phyloP scores from a whole-genome alignment of 2,113 vertebrate genomes.

The Dinomys branickii region DNA sequence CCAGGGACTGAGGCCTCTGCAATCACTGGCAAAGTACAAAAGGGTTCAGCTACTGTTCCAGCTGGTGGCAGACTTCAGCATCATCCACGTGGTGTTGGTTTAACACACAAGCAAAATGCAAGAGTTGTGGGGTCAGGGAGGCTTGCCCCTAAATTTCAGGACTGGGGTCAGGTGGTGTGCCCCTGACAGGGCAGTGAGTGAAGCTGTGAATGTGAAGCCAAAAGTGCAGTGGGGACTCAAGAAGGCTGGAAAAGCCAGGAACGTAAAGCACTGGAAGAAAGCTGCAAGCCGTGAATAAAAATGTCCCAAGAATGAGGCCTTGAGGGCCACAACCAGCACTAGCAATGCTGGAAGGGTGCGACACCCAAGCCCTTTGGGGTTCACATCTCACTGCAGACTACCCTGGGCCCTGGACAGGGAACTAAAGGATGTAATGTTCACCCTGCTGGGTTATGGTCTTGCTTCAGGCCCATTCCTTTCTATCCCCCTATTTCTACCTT shows the following conservation, averaged over 20 bases:
- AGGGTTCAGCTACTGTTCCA: neutral
- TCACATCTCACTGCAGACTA: neutral
- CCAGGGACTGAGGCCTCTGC: neutral
- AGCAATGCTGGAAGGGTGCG: neutral
- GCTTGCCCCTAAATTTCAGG: neutral
- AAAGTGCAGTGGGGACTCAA: neutral
- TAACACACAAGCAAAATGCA: neutral
- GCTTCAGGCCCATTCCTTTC: neutral
- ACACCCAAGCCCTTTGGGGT: neutral
- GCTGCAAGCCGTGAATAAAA: neutral
- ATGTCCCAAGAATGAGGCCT: neutral
- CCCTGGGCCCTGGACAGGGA: neutral
- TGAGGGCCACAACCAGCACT: neutral
- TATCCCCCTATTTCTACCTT: neutral
- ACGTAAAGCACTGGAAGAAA: neutral
- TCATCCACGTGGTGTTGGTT: neutral
- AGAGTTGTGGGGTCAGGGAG: neutral
- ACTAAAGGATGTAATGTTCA: neutral
- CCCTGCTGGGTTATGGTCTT: neutral
- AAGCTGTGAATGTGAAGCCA: neutral
- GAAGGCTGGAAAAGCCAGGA: neutral
- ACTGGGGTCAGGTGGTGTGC: neutral
- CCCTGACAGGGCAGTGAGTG: neutral
- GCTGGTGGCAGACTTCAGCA: neutral
- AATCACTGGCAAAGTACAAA: neutral